phyloP scores from a whole-genome alignment of 2,888 invertebrate species.

The Polydrusus cervinus region DNA sequence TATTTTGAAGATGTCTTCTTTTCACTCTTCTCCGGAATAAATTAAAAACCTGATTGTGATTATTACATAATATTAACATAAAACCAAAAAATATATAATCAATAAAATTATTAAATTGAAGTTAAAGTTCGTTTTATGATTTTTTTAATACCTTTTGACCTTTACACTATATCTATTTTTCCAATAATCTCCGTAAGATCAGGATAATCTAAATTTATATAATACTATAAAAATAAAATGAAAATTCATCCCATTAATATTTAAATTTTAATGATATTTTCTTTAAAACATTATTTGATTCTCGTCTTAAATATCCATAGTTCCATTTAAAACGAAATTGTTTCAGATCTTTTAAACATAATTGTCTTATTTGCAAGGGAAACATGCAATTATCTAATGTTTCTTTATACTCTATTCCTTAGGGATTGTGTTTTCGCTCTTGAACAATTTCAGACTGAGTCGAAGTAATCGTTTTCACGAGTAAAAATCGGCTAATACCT shows the following conservation, averaged over 20 bases:
- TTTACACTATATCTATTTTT: too few species aligned
- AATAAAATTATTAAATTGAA: too few species aligned
- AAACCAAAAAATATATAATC: too few species aligned
- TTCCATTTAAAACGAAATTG: too few species aligned
- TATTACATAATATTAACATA: too few species aligned
- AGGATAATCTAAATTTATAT: too few species aligned
- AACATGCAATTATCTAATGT: neutral
- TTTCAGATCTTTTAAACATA: neutral
- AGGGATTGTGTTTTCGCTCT: neutral
- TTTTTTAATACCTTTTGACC: too few species aligned
- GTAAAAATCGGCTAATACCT: neutral
- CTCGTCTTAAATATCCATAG: neutral
- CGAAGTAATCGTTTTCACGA: neutral
- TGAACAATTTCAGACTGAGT: neutral
- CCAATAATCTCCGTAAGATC: too few species aligned
- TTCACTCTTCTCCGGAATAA: too few species aligned
- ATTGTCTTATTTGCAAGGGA: conserved; percentile 7
- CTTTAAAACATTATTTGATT: neutral
- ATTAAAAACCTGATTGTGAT: too few species aligned
- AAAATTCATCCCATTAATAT: neutral
- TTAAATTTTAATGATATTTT: neutral
- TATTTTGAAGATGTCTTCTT: too few species aligned
- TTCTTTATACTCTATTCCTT: neutral
- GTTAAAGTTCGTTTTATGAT: too few species aligned
- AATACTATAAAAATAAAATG: neutral